Percentiles rank a stretch among this genome's conserved stretches.
Evolutionary conservation across 2,888 invertebrate species (phyloP).

Genomic region (Megastigmus dorsalis): DNA sequence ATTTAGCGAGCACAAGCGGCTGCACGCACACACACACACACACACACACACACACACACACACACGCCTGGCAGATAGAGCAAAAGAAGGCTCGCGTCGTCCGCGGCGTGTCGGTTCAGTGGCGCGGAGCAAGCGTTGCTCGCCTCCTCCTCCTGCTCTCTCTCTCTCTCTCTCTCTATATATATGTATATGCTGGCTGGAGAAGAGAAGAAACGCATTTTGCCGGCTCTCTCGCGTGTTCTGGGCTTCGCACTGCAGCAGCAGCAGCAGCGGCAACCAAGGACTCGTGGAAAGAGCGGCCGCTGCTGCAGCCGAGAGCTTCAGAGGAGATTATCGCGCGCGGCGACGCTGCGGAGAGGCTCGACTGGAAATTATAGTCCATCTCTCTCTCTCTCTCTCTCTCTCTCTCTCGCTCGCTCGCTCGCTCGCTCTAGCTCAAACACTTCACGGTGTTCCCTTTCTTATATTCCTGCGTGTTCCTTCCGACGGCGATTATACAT

Average conservation of each 20-base stretch:
- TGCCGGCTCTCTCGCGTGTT: too few relatives aligned
- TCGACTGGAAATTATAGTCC: conserved; percentile 57
- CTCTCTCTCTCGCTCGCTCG: conserved; percentile 17
- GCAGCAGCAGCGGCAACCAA: too few relatives aligned
- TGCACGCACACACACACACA: conserved; percentile 45
- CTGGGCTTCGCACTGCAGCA: too few relatives aligned
- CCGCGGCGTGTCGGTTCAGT: conserved; percentile 59
- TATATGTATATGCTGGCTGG: too few relatives aligned
- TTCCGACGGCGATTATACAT: conserved; percentile 35
- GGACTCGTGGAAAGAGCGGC: conserved; percentile 55
- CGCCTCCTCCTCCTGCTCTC: conserved; percentile 56
- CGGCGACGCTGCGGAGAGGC: neutral
- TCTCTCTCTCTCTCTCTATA: conserved; percentile 47
- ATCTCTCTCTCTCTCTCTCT: neutral
- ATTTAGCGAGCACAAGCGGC: conserved; percentile 40
- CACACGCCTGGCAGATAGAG: conserved; percentile 47
- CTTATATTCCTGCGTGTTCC: conserved; percentile 28
- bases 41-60: conserved; percentile 40
- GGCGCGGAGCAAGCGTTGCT: conserved; percentile 60
- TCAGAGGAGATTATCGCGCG: conserved; percentile 58
- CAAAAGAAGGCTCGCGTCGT: conserved; percentile 37
- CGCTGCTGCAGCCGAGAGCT: too few relatives aligned
- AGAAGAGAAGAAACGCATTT: too few relatives aligned
- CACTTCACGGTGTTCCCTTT: conserved; percentile 47
- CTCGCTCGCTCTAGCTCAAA: conserved; percentile 5